phyloP scores from a whole-genome alignment of 2,113 vertebrate species.

The Macaca nemestrina region DNA sequence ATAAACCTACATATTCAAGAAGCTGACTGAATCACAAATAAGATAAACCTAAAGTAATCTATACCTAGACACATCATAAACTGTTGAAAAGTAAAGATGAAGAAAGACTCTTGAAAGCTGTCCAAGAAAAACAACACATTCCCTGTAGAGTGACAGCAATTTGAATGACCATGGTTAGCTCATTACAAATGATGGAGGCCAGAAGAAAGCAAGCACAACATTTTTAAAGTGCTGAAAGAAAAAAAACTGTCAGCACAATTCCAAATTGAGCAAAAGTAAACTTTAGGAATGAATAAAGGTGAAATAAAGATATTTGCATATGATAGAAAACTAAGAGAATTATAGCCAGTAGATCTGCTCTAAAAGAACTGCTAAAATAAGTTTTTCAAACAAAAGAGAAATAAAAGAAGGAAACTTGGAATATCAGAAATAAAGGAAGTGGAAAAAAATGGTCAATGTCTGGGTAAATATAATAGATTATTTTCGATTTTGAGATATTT shows the following conservation, averaged over 20 bases:
- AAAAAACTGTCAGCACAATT: not conserved
- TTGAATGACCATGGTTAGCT: not conserved
- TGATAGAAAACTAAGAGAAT: not conserved
- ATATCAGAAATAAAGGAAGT: conserved; percentile 27
- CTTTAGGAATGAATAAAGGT: conserved; percentile 23
- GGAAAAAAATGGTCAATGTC: not conserved
- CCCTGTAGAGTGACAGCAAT: not conserved
- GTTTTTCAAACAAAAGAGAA: conserved; percentile 13
- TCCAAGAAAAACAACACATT: conserved; percentile 4
- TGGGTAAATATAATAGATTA: not conserved
- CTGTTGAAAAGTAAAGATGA: conserved; percentile 23
- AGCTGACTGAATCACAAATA: conserved; percentile 11
- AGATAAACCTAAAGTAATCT: conserved; percentile 35
- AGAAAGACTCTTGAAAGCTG: conserved; percentile 29
- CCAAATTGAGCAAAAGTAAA: not conserved
- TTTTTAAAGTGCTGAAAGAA: conserved; percentile 25
- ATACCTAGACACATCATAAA: not conserved
- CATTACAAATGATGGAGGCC: not conserved
- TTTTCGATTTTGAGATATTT: conserved; percentile 42
- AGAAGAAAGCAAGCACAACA: not conserved
- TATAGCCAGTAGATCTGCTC: not conserved
- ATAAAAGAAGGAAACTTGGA: conserved; percentile 15
- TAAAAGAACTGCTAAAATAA: conserved; percentile 22
- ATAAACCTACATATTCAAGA: conserved; percentile 33
- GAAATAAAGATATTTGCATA: not conserved